phyloP scores from a whole-genome alignment of 2,888 invertebrate genomes.

The Drosophila mayaguana region DNA sequence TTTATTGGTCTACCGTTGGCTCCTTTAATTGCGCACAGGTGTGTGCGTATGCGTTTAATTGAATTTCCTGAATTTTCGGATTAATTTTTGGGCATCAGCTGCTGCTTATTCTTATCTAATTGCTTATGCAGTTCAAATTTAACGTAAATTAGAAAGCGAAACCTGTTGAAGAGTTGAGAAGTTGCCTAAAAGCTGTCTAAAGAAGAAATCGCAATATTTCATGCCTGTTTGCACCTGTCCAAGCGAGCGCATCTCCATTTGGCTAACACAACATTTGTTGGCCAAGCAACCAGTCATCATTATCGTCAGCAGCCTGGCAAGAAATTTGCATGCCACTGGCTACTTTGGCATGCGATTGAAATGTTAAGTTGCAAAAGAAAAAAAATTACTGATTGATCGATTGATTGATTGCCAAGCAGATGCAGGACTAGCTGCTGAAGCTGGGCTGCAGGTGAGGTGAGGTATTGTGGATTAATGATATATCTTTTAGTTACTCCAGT shows the following conservation, averaged over 20 bases:
- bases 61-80: slow-evolving; percentile 38
- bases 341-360: slow-evolving; percentile 55
- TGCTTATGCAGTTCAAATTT: slow-evolving; percentile 20
- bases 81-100: slow-evolving; percentile 30
- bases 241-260: neutral
- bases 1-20: neutral
- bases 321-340: slow-evolving; percentile 40
- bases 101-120: slow-evolving; percentile 29
- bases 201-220: neutral
- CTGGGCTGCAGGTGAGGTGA: neutral
- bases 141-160: neutral
- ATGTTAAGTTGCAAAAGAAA: slow-evolving; percentile 56
- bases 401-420: slow-evolving; percentile 28
- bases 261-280: slow-evolving; percentile 18
- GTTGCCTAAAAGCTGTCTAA: neutral
- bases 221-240: slow-evolving; percentile 36
- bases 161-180: neutral
- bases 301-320: slow-evolving; percentile 32
- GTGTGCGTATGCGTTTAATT: slow-evolving; percentile 43
- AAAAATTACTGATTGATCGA: slow-evolving; percentile 44
- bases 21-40: slow-evolving; percentile 48
- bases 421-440: neutral
- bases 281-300: slow-evolving; percentile 46
- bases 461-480: slow-evolving; percentile 44
- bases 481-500: neutral